phyloP scores from a whole-genome alignment of 2,113 vertebrate genomes.

The Motacilla alba region DNA sequence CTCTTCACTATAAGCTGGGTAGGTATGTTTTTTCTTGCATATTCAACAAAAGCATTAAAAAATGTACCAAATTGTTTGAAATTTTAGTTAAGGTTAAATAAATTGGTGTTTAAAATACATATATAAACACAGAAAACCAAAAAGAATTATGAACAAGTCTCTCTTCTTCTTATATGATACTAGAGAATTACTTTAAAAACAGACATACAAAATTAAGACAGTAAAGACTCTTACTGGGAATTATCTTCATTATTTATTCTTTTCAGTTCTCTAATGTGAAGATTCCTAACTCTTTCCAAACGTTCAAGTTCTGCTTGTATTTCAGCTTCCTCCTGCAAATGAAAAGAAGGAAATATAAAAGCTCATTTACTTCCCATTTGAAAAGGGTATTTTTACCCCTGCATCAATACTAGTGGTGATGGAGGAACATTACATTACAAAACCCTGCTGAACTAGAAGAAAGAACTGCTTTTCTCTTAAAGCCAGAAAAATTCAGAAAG shows the following conservation, averaged over 20 bases:
- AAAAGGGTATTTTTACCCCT: slow-evolving; percentile 67
- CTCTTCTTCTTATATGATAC: neutral
- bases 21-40: neutral
- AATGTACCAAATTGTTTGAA: neutral
- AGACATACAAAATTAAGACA: slow-evolving; percentile 30
- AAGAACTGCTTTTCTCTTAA: slow-evolving; percentile 42
- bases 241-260: slow-evolving; percentile 99
- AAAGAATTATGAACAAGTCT: neutral
- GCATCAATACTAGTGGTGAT: slow-evolving; percentile 45
- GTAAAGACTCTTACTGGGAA: slow-evolving; percentile 89
- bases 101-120: neutral
- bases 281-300: slow-evolving; percentile 98
- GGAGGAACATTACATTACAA: slow-evolving; percentile 61
- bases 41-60: neutral
- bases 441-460: slow-evolving; percentile 55
- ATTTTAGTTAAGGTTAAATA: neutral
- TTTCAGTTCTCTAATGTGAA: slow-evolving; percentile 99
- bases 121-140: neutral
- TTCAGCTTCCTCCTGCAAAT: slow-evolving; percentile 98
- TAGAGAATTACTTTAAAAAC: neutral
- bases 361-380: slow-evolving; percentile 69
- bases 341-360: slow-evolving; percentile 67
- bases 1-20: neutral
- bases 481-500: slow-evolving; percentile 47
- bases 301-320: slow-evolving; percentile 99